A percentile compares a stretch with the other conserved stretches of the same genome.
Evolutionary conservation across 1,140 invertebrate genomes (phyloP).

Genomic region (Bursaphelenchus mucronatus): DNA sequence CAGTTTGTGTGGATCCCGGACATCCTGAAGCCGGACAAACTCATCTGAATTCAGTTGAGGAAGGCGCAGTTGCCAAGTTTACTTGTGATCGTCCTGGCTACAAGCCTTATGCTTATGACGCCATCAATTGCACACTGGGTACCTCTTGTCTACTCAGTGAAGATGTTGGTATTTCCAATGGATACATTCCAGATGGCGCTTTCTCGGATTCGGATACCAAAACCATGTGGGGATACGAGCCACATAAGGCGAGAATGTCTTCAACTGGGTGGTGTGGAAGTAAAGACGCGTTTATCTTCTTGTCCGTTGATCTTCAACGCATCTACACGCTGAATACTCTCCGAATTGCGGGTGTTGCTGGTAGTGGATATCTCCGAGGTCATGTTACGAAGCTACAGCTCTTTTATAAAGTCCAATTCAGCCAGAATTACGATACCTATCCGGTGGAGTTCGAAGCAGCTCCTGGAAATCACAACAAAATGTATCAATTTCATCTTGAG

Average conservation of each 20-base stretch:
- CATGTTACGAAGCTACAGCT: slow-evolving; percentile 80
- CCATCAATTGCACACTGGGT: slow-evolving; percentile 82
- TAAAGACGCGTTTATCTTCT: slow-evolving; percentile 84
- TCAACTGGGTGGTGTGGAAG: slow-evolving; percentile 66
- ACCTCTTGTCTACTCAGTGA: slow-evolving; percentile 87
- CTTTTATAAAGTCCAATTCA: slow-evolving; percentile 89
- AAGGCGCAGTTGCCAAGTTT: slow-evolving; percentile 80
- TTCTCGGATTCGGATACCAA: slow-evolving; percentile 72
- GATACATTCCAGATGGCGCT: slow-evolving; percentile 85
- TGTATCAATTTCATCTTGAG: slow-evolving; percentile 88
- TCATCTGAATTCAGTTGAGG: slow-evolving; percentile 83
- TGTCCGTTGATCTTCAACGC: slow-evolving; percentile 85
- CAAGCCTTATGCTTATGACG: slow-evolving; percentile 80
- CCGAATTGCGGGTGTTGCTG: slow-evolving; percentile 56
- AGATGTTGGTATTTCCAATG: slow-evolving; percentile 82
- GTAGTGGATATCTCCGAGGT: slow-evolving; percentile 51
- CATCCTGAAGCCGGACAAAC: slow-evolving; percentile 84
- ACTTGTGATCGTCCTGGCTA: slow-evolving; percentile 84
- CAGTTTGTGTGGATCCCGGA: slow-evolving; percentile 69
- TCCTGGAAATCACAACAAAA: slow-evolving; percentile 85
- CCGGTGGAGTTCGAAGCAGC: slow-evolving; percentile 69
- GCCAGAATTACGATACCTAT: slow-evolving; percentile 88
- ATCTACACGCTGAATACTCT: slow-evolving; percentile 76
- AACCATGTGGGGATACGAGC: slow-evolving; percentile 54
- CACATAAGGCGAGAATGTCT: slow-evolving; percentile 58